Conservation (phyloP, 2,888 invertebrate species). For the Mythimna impura region DNA sequence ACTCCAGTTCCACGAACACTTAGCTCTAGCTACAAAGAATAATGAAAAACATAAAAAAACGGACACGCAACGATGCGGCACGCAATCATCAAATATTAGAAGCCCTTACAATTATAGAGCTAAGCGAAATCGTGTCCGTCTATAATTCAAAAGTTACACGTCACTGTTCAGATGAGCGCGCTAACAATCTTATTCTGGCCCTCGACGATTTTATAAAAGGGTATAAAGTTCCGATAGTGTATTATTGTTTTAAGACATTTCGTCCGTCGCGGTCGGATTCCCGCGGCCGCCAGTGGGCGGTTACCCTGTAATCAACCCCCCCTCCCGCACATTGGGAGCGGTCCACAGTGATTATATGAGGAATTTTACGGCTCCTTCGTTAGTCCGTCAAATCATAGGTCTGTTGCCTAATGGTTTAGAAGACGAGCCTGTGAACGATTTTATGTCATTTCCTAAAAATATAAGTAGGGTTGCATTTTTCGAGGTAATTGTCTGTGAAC, state of each 20-base stretch:
- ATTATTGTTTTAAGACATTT: constrained; percentile 76
- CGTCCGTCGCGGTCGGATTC: constrained; percentile 74
- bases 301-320: constrained; percentile 85
- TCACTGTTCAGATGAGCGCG: constrained; percentile 58
- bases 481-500: constrained; percentile 83
- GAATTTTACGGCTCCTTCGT: constrained; percentile 87
- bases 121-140: constrained; percentile 77
- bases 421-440: constrained; percentile 79
- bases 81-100: constrained; percentile 75
- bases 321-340: constrained; percentile 77
- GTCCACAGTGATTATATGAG: constrained; percentile 84
- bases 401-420: constrained; percentile 78
- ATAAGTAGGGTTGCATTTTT: constrained; percentile 70
- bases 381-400: constrained; percentile 88
- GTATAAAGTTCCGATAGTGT: constrained; percentile 60
- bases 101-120: constrained; percentile 75
- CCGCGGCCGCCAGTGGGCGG: constrained; percentile 82
- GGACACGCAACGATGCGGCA: constrained; percentile 73
- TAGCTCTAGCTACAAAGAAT: constrained; percentile 62
- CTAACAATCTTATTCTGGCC: constrained; percentile 57
- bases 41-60: constrained; percentile 64
- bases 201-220: constrained; percentile 53
- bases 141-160: constrained; percentile 64
- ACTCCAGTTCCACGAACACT: constrained; percentile 41
- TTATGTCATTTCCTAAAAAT: constrained; percentile 82